These are phyloP conservation scores for Acleris sparsana DNA, from an alignment of 2,888 invertebrate genomes.

Conservation along the genomic window DNA sequence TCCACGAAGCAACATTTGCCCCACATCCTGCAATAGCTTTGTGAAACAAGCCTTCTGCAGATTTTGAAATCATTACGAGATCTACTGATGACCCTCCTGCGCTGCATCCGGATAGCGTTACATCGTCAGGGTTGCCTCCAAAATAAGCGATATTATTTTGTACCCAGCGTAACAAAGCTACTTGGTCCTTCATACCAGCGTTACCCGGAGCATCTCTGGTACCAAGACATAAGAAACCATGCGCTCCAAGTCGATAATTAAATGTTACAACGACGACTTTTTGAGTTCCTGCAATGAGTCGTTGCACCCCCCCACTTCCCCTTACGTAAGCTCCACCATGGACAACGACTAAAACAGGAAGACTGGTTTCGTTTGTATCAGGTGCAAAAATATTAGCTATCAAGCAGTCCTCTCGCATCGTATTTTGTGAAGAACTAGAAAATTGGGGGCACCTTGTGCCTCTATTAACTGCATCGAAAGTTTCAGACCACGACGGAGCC, in stretches of 20 bases:
- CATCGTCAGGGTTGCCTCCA: slow-evolving; percentile 20
- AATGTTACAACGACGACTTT: slow-evolving; percentile 24
- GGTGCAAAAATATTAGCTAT: slow-evolving; percentile 15
- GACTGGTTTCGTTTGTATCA: slow-evolving; percentile 1
- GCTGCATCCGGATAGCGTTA: slow-evolving; percentile 23
- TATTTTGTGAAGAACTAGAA: background rate
- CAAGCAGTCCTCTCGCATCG: slow-evolving; percentile 17
- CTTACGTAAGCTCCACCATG: slow-evolving; percentile 6
- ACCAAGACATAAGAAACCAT: slow-evolving; percentile 36
- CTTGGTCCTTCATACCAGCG: slow-evolving; percentile 24
- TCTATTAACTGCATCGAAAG: slow-evolving; percentile 6
- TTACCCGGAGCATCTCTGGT: slow-evolving; percentile 36
- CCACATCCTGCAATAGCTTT: slow-evolving; percentile 17
- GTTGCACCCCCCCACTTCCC: slow-evolving; percentile 7
- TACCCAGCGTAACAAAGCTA: slow-evolving; percentile 22
- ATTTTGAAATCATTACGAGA: slow-evolving; percentile 11
- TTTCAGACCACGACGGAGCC: background rate
- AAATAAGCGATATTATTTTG: slow-evolving; percentile 18
- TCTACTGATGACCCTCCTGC: slow-evolving; percentile 15
- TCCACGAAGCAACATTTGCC: slow-evolving; percentile 9
- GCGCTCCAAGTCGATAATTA: slow-evolving; percentile 35
- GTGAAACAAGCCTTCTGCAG: slow-evolving; percentile 9
- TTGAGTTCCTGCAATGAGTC: slow-evolving; percentile 8
- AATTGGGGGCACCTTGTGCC: background rate
- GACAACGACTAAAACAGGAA: slow-evolving; percentile 15